Evolutionary conservation across 2,888 invertebrate genomes (phyloP), one percentile per base, ranked within the genome.

Genomic region (Volucella inflata): DNA sequence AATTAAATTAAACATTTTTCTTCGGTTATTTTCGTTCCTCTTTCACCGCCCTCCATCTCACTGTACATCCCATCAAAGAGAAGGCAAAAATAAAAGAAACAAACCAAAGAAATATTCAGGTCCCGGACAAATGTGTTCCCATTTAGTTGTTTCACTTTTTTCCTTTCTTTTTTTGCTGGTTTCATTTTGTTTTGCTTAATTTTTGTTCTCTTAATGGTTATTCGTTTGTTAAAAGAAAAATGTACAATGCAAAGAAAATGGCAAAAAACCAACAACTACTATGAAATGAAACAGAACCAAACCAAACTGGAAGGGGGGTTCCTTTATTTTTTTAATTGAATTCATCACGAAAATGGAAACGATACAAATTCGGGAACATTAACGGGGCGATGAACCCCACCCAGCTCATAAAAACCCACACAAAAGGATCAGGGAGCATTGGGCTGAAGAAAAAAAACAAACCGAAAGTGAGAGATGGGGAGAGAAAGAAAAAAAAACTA

Each of bases 281-380:
- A 44, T 8, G 8, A 60, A 38, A 11, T 21, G 14, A n/a, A 30
- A 67, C 30, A 1, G 6, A 30, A 30, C 30, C 30, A 30, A 30
- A 30, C 30, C 30, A 65, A 65, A 60, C 46, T n/a, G n/a, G 53
- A 84, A 84, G 75, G 67, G 53, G 59, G 60, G 75, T 77, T 72
- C 85, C 64, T 80, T 81, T 81, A 85, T 81, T 81, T 85, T 85
- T 81, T 81, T 85, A 85, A 85, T 85, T 85, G 85, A 81, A 85
- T 81, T 85, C 85, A 85, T 85, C 85, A 71, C 72, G 81, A 85
- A 30, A 30, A 72, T 68, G 46, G 38, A 40, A 77, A 81, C 71
- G 80, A 30, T 30, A 30, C 30, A 30, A 81, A 80, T 80, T n/a
- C 84, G 60, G 84, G 50, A 75, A 53, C 81, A 72, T 30, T 30